Percentiles rank a stretch among this genome's conserved stretches.
Evolutionary conservation across 2,888 invertebrate genomes (phyloP).

Genomic region (Drosophila lacicola): DNA sequence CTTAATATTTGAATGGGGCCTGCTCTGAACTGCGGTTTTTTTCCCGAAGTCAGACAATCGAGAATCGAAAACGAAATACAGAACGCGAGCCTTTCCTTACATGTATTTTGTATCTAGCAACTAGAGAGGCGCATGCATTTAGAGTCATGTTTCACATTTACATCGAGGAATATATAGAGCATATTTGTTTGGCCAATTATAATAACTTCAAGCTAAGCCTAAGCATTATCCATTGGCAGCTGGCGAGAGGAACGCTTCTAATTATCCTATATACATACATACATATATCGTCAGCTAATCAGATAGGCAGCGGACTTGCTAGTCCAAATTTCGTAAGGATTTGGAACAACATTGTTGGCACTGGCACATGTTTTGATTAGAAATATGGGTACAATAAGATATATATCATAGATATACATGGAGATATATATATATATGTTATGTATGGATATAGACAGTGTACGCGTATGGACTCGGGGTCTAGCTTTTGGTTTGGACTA

Average conservation of each 20-base stretch:
- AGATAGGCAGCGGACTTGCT: constrained; percentile 5
- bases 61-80: neutral
- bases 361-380: constrained; percentile 42
- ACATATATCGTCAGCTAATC: neutral
- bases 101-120: constrained; percentile 15
- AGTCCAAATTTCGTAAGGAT: constrained; percentile 19
- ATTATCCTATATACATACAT: constrained; percentile 3
- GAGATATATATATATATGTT: neutral
- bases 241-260: constrained; percentile 7
- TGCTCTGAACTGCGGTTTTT: too few relatives aligned
- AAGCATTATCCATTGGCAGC: constrained; percentile 12
- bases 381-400: constrained; percentile 2
- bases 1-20: too few relatives aligned
- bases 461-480: constrained; percentile 40
- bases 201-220: constrained; percentile 47
- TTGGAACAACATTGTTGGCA: constrained; percentile 75
- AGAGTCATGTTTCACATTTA: constrained; percentile 23
- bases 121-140: constrained; percentile 27
- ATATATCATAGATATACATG: neutral
- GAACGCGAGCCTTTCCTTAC: neutral
- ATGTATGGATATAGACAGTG: constrained; percentile 20
- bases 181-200: constrained; percentile 15
- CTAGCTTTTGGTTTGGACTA: constrained; percentile 28
- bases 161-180: constrained; percentile 41
- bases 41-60: neutral